Evolutionary conservation across 1,140 invertebrate genomes (phyloP).

Genomic region (Aphaenogaster rudis): DNA sequence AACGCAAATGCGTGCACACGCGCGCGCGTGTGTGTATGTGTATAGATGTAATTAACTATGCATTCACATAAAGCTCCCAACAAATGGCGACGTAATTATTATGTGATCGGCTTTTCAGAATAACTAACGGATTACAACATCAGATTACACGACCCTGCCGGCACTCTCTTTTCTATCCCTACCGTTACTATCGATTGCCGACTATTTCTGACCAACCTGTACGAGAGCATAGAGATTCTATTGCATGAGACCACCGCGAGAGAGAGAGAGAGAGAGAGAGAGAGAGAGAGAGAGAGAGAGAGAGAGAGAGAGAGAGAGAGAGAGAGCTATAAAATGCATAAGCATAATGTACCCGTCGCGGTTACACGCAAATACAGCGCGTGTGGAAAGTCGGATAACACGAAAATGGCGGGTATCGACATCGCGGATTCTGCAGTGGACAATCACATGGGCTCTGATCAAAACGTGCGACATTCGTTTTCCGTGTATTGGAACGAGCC

Average conservation of each 20-base stretch:
- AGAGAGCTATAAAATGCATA: constrained; percentile 34
- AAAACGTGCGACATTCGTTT: constrained; percentile 40
- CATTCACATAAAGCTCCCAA: constrained; percentile 17
- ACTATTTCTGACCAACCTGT: constrained; percentile 35
- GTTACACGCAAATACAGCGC: constrained; percentile 63
- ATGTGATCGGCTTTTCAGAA: constrained; percentile 31
- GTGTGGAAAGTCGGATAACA: constrained; percentile 49
- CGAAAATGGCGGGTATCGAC: constrained; percentile 61
- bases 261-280: background rate
- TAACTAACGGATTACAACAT: constrained; percentile 38
- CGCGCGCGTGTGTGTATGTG: too few species aligned
- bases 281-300: constrained; percentile 2
- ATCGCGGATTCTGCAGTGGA: constrained; percentile 55
- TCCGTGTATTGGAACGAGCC: constrained; percentile 22
- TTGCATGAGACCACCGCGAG: background rate
- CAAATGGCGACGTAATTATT: constrained; percentile 34
- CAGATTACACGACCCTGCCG: constrained; percentile 17
- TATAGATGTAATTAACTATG: constrained; percentile 32
- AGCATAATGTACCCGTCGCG: constrained; percentile 44
- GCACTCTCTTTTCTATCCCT: background rate
- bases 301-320: background rate
- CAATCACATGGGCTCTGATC: constrained; percentile 14
- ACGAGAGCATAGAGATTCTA: background rate
- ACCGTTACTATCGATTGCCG: constrained; percentile 45
- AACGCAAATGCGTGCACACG: background rate